Evolutionary conservation across 2,888 invertebrate genomes (phyloP).

Genomic region (Spatulosminthurus flaviceps): DNA sequence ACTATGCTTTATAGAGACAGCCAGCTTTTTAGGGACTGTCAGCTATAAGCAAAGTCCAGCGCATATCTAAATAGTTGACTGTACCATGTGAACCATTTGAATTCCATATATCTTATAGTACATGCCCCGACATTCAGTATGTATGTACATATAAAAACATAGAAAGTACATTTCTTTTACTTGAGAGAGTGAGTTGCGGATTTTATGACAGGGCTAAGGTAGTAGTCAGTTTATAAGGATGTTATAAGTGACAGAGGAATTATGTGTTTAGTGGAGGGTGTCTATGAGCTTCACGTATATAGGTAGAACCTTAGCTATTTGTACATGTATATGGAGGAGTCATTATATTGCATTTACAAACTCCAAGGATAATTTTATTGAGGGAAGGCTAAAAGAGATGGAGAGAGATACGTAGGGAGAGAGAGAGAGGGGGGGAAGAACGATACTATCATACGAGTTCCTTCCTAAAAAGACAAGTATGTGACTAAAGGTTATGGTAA

Average conservation of each 20-base stretch:
- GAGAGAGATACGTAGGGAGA: too few species aligned
- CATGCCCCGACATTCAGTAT: too few species aligned
- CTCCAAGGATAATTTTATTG: slow-evolving; percentile 2
- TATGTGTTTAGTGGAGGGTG: slow-evolving; percentile 2
- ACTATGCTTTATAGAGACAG: too few species aligned
- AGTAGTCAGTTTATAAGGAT: neutral
- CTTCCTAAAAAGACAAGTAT: slow-evolving; percentile 4
- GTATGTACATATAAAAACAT: too few species aligned
- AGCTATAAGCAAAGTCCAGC: too few species aligned
- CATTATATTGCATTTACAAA: neutral
- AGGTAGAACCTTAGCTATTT: too few species aligned
- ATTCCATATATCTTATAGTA: too few species aligned
- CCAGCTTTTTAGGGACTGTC: too few species aligned
- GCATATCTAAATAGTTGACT: too few species aligned
- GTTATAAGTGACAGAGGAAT: neutral
- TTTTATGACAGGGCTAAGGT: neutral
- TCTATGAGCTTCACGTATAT: neutral
- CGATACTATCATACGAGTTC: too few species aligned
- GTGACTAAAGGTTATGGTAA: slow-evolving; percentile 37
- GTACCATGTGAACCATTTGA: too few species aligned
- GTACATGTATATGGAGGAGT: neutral
- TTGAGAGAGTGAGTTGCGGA: neutral
- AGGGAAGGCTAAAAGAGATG: too few species aligned
- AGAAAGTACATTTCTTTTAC: neutral
- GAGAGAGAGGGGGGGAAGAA: neutral